Evolutionary conservation across 2,113 vertebrate species (phyloP), one percentile per base, ranked within the genome.

Genomic region (Pseudorasbora parva): DNA sequence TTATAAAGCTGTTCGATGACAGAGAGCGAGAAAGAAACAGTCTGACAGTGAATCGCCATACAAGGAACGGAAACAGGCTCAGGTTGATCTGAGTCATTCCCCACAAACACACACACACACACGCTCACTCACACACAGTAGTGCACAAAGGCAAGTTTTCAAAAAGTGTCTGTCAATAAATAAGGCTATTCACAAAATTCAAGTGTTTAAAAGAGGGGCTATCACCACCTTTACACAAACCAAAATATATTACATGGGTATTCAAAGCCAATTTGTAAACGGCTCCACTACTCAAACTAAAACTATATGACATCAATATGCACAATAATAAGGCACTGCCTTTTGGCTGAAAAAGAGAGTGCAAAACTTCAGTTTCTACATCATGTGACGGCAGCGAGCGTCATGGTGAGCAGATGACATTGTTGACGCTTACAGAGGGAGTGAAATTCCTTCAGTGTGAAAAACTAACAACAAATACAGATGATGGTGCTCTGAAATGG

Each of bases 61-160:
- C 90, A 95, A 93, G 94, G 94, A 94, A 90, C 88, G 94, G 93
- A 95, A 94, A 95, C 85, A 89, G 82, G 81, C 45, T 57, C 89
- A 91, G 87, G 89, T 93, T 92, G 84, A 49, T 87, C 85, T 90
- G 92, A 94, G 89, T 93, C 93, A 93, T 85, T 86, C 86, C 30
- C n/a, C 64, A 78, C 64, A 81, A 62, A 80, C 83, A 71, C 82
- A 73, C 81, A 54, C 54, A 11, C 41, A 5, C 54, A 1, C 78
- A 30, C 69, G 37, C 85, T 2, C 33, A 33, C 33, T 2, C 33
- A 14, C 62, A 71, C 84, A 88, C 72, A 91, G 91, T 85, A 85
- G 86, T 76, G 57, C 62, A 86, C 77, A 72, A 72, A 83, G 59
- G 73, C 82, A 80, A 71, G 17, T 27, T 57, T 54, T 78, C 49